phyloP scores from a whole-genome alignment of 1,140 invertebrate species.

The Cydia pomonella region DNA sequence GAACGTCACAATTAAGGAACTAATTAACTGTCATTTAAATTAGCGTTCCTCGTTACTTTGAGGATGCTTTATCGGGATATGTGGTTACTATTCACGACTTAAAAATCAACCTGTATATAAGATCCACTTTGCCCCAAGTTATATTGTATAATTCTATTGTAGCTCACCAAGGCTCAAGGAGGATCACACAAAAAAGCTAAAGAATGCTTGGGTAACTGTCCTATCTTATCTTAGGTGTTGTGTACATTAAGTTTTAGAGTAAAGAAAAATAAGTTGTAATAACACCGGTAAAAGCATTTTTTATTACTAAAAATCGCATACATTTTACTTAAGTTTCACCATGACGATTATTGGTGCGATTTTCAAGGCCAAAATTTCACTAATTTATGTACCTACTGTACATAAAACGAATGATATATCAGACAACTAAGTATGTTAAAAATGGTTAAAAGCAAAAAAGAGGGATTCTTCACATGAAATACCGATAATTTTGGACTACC shows the following conservation, averaged over 20 bases:
- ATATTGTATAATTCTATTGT: too few species aligned
- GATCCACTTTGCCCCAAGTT: too few species aligned
- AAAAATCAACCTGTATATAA: too few species aligned
- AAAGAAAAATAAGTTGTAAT: constrained; percentile 1
- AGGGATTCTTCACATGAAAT: too few species aligned
- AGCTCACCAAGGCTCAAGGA: too few species aligned
- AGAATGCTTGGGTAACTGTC: neutral
- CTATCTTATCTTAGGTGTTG: neutral
- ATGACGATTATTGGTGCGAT: neutral
- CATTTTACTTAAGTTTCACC: neutral
- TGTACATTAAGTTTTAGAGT: neutral
- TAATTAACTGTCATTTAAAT: too few species aligned
- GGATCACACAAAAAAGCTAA: neutral
- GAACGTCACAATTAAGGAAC: too few species aligned
- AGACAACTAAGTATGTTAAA: neutral
- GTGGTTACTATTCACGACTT: too few species aligned
- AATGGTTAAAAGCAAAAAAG: too few species aligned
- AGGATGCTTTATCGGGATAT: too few species aligned
- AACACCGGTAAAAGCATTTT: constrained; percentile 6
- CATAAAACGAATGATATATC: neutral
- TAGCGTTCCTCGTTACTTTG: too few species aligned
- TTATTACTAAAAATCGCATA: neutral
- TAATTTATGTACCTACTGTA: neutral
- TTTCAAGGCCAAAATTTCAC: neutral
- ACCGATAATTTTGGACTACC: too few species aligned